Conservation (phyloP, 1,140 invertebrate species). For the Coelopa frigida region DNA sequence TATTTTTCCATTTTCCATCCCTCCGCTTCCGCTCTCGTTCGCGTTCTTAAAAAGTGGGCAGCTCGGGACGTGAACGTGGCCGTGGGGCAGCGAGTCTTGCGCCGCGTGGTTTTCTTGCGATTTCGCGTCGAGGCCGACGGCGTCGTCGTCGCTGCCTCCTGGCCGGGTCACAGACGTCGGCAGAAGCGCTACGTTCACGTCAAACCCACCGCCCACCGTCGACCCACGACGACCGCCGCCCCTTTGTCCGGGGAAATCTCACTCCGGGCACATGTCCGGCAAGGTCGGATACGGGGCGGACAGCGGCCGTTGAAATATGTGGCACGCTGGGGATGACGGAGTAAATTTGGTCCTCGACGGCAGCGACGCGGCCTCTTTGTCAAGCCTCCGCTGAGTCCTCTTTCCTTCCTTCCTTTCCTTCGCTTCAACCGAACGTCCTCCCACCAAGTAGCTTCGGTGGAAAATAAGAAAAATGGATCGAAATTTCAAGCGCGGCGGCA, state of each 20-base stretch:
- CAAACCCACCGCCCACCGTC: no score
- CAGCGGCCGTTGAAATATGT: not conserved
- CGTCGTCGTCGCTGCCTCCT: not conserved
- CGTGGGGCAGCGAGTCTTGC: not conserved
- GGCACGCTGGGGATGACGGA: slow-evolving; percentile 1
- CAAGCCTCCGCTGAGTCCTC: no score
- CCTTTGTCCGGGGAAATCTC: slow-evolving; percentile 1
- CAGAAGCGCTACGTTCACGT: no score
- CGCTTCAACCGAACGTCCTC: no score
- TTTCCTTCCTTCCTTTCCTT: no score
- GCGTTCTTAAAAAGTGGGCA: slow-evolving; percentile 10
- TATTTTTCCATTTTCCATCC: slow-evolving; percentile 6
- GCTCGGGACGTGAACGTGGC: not conserved
- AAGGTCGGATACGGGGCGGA: slow-evolving; percentile 1
- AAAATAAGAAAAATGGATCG: no score
- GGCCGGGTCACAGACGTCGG: no score
- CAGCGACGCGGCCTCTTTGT: no score
- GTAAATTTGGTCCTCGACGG: slow-evolving; percentile 2
- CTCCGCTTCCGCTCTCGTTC: slow-evolving; percentile 2
- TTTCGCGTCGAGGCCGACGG: not conserved
- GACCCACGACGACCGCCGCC: not conserved
- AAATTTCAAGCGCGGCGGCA: no score
- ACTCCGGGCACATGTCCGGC: slow-evolving; percentile 6
- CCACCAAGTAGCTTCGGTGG: no score
- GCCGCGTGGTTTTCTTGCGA: not conserved